Base-by-base conservation (phyloP, 2,797 vertebrate species). In the Rachycentron canadum region DNA sequence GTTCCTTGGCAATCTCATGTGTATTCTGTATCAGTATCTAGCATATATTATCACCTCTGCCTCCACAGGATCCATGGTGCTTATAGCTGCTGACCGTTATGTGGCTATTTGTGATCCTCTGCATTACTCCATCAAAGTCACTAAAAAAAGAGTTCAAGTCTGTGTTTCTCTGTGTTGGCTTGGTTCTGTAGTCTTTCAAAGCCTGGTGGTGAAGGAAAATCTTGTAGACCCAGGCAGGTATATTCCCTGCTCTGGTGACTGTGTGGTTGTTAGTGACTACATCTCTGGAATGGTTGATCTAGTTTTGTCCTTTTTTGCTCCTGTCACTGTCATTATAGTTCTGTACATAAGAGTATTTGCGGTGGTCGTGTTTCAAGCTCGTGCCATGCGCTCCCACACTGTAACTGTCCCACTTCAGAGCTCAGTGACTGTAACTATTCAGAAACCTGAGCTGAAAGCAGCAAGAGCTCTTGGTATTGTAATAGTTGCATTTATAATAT, bases 401-500 rank as follows among this genome's bases (percentile, higher is more conserved):
- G 19, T 3, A 13, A 21, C 65, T 5, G 52, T 43, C 6, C n/a
- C 25, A 14, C 7, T 47, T 12, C 26, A 43, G 7, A 0, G 38
- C 10, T 34, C 66, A 32, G 14, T 14, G 19, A 63, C 0, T 5
- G 26, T 69, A 6, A 32, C 8, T 17, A 4, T 16, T 30, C 56
- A 19, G 21, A 77, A 62, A 55, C 56, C 38, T 1, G 73, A 76
- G 25, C 10, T 69, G 7, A 76, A 76, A 47, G 73, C 65, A 30
- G 50, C 53, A 5, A 16, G 59, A 19, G 45, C 64, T 13, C 25
- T 76, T 5, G 73, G 69, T 23, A 30, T 49, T n/a, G 61, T 50
- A 1, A 30, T 90, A 1, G 17, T 68, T 4, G 43, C 81, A 1
- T 90, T 81, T 55, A 59, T 91, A 2, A n/a, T 75, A 4, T 87